Conservation (phyloP, 1,140 invertebrate species). For the Leptopilina clavipes region DNA sequence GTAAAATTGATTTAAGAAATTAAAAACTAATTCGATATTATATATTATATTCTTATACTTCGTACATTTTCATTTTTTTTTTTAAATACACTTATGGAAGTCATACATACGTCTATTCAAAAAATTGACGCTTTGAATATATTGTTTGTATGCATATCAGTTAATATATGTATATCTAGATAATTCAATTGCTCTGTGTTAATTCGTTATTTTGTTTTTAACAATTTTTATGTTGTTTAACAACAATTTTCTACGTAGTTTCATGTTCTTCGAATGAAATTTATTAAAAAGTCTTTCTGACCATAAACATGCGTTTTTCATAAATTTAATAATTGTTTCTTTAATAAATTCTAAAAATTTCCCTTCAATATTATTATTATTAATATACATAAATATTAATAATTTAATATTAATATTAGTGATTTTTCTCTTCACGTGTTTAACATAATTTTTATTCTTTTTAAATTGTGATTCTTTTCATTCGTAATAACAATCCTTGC, state of each 20-base stretch:
- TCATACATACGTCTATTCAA: slow-evolving; percentile 12
- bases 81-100: slow-evolving; percentile 23
- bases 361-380: no score
- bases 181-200: neutral
- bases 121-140: neutral
- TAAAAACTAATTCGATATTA: neutral
- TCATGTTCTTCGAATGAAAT: no score
- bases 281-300: no score
- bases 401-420: no score
- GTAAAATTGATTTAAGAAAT: neutral
- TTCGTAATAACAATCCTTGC: neutral
- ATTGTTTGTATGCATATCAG: neutral
- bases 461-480: neutral
- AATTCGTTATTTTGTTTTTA: neutral
- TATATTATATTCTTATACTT: slow-evolving; percentile 11
- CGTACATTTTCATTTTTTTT: slow-evolving; percentile 17
- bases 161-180: neutral
- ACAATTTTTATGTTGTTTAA: neutral
- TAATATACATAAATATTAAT: no score
- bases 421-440: no score
- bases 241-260: no score
- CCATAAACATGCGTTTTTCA: no score
- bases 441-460: no score
- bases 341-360: no score
- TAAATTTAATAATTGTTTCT: no score